Evolutionary conservation across 1,140 invertebrate species (phyloP), one percentile per base, ranked within the genome.

Genomic region (Cyrtorhinus lividipennis): DNA sequence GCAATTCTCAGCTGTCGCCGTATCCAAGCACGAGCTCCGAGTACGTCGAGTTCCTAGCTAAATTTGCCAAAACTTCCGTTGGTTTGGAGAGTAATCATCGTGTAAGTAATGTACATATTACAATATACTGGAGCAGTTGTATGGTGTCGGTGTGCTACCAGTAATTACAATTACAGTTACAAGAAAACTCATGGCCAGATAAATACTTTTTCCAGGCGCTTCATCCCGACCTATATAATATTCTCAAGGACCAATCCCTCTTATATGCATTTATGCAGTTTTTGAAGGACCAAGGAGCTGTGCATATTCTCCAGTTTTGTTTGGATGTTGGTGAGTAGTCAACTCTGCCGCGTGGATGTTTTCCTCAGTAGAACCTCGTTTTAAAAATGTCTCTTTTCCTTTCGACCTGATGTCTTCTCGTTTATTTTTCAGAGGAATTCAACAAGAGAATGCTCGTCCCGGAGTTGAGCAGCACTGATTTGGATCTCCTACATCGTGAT

Each of bases 231-330:
- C 73, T 88, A 64, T 81, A 81, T 67, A 80, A 81, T 66, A 80
- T 89, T 57, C 76, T 92, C 53, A 83, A 82, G 66, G 79, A 84
- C 67, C 82, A 84, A 57, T 76, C 82, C 24, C 74, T 88, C 53
- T 76, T 92, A n/a, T 92, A 88, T 72, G 79, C 86, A 15, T 90
- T 92, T 73, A 88, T 91, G 84, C 87, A 90, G 72, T 90, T 88
- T 73, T 77, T 92, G 63, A 92, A 92, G 75, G 81, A 82, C 66
- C 82, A 86, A 68, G 82, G 83, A 56, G 81, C 85, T 66, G 82
- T 92, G 23, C 85, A 90, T 75, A 77, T 91, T 45, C 72, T 94
- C 61, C 88, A 92, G 75, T 92, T 92, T 72, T 91, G 86, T 72
- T 79, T 91, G 63, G 85, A 89, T 73, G 87, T 90, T 72, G 89